phyloP scores from a whole-genome alignment of 1,140 invertebrate species.

The Bombus turneri region DNA sequence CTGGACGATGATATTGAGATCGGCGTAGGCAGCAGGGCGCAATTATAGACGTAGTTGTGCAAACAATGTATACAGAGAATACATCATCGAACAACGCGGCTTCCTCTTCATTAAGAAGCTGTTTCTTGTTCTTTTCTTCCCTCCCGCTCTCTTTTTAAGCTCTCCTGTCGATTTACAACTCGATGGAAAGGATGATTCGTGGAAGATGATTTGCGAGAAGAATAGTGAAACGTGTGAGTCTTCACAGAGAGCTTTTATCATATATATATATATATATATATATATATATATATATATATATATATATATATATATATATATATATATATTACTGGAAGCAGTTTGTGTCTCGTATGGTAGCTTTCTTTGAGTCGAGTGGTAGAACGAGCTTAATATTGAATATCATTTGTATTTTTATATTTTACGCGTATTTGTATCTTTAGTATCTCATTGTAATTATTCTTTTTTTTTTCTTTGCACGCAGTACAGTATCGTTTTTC shows the following conservation, averaged over 20 bases:
- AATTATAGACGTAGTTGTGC: slow-evolving; percentile 4
- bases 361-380: too few relatives aligned
- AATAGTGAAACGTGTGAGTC: too few relatives aligned
- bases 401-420: not conserved
- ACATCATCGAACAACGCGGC: not conserved
- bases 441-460: not conserved
- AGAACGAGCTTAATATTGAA: not conserved
- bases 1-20: not conserved
- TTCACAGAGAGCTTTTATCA: too few relatives aligned
- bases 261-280: too few relatives aligned
- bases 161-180: not conserved
- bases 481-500: too few relatives aligned
- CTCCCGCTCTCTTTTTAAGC: not conserved
- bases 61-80: not conserved
- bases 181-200: not conserved
- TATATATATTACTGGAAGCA: too few relatives aligned
- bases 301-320: too few relatives aligned
- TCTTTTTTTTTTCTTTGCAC: not conserved
- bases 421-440: not conserved
- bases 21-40: not conserved
- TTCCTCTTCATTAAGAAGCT: not conserved
- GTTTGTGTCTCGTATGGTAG: too few relatives aligned
- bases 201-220: not conserved
- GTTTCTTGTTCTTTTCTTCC: not conserved
- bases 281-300: too few relatives aligned